A percentile compares a stretch with the other conserved stretches of the same genome.
Evolutionary conservation across 1,140 invertebrate genomes (phyloP).

Genomic region (Penaeus chinensis): DNA sequence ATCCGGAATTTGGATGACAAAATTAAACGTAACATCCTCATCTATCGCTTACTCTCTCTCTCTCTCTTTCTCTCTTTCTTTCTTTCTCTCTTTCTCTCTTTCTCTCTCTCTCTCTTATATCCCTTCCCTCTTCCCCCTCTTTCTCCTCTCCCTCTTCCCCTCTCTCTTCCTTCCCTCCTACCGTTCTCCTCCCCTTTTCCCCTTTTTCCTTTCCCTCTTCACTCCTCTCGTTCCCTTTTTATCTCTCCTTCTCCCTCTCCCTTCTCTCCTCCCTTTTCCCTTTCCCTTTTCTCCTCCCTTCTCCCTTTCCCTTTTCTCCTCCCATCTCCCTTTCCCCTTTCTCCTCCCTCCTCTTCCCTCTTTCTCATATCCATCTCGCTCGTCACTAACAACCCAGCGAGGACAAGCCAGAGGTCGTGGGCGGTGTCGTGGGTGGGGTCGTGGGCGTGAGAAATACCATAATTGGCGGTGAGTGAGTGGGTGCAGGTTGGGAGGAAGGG

Average conservation of each 20-base stretch:
- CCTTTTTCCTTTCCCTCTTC: neutral
- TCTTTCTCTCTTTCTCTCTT: neutral
- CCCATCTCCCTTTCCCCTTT: neutral
- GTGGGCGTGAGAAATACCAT: too few relatives aligned
- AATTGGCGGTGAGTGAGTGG: too few relatives aligned
- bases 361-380: neutral
- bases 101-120: neutral
- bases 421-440: too few relatives aligned
- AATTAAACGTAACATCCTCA: too few relatives aligned
- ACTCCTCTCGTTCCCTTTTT: neutral
- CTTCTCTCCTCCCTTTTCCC: neutral
- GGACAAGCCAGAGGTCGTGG: neutral
- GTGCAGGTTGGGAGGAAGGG: too few relatives aligned
- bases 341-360: neutral
- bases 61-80: neutral
- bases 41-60: neutral
- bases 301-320: neutral
- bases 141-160: neutral
- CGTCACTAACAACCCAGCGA: neutral
- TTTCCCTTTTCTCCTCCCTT: neutral
- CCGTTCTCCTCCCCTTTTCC: neutral
- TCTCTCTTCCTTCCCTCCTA: neutral
- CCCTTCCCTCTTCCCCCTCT: neutral
- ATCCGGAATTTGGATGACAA: too few relatives aligned
- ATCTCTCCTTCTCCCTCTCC: neutral